These are phyloP conservation scores for Columba guinea DNA, from an alignment of 2,797 vertebrate species.

Conservation along the genomic window DNA sequence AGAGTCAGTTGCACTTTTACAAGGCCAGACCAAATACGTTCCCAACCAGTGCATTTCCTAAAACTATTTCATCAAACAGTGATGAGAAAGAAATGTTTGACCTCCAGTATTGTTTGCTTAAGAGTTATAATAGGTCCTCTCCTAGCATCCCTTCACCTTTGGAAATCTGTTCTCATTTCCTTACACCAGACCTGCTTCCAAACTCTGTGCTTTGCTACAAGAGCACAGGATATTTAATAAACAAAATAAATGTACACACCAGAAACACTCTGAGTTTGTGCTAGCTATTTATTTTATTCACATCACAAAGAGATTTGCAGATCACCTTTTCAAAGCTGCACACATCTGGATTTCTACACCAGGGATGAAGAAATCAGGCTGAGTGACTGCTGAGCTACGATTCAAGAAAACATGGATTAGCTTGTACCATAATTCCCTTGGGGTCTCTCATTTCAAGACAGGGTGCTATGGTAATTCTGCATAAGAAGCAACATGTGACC, in stretches of 20 bases:
- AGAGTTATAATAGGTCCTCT: not conserved
- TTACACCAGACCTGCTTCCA: conserved; percentile 37
- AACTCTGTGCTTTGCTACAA: not conserved
- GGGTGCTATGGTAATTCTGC: not conserved
- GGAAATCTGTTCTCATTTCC: conserved; percentile 44
- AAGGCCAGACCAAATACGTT: conserved; percentile 42
- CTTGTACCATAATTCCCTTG: not conserved
- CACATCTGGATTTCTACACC: not conserved
- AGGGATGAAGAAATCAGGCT: not conserved
- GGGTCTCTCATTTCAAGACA: not conserved
- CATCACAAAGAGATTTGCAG: conserved; percentile 27
- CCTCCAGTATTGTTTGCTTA: conserved; percentile 12
- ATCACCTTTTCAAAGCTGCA: conserved; percentile 33
- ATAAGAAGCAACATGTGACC: not conserved
- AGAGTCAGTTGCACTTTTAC: conserved; percentile 5
- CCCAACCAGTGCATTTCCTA: conserved; percentile 29
- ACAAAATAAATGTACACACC: conserved; percentile 30
- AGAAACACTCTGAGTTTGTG: conserved; percentile 15
- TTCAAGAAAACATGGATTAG: not conserved
- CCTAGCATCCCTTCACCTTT: conserved; percentile 10
- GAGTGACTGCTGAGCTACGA: not conserved
- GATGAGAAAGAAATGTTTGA: conserved; percentile 35
- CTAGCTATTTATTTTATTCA: conserved; percentile 48
- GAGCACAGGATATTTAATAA: conserved; percentile 8
- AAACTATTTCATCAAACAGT: not conserved